Evolutionary conservation across 2,113 vertebrate species (phyloP).

Genomic region (Octodon degus): DNA sequence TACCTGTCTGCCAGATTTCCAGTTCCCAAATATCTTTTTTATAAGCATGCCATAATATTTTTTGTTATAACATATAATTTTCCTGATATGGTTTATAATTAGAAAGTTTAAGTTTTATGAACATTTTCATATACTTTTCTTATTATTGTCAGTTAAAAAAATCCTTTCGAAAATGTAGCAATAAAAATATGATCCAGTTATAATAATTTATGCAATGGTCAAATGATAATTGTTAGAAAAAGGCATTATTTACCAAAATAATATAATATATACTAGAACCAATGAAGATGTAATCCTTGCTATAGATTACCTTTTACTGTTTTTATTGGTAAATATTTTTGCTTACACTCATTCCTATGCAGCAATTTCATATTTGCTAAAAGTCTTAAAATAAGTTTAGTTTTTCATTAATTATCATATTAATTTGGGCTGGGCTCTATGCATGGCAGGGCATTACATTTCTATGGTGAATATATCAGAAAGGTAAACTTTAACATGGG

Average conservation of each 20-base stretch:
- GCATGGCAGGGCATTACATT: neutral
- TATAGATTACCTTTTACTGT: constrained; percentile 62
- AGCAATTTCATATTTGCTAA: neutral
- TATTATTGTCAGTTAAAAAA: constrained; percentile 69
- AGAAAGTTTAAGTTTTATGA: constrained; percentile 74
- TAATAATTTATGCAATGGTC: constrained; percentile 70
- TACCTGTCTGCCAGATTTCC: neutral
- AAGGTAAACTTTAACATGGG: neutral
- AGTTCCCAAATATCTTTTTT: constrained; percentile 62
- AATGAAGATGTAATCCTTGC: constrained; percentile 66
- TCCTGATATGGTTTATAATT: constrained; percentile 68
- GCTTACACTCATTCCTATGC: neutral
- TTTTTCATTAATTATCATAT: neutral
- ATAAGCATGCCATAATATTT: constrained; percentile 58
- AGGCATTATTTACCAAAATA: constrained; percentile 77
- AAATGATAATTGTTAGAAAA: constrained; percentile 71
- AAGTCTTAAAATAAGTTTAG: neutral
- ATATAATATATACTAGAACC: constrained; percentile 55
- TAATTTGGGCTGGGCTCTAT: neutral
- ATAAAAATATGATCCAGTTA: constrained; percentile 68
- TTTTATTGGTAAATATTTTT: neutral
- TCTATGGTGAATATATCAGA: neutral
- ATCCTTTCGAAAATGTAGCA: constrained; percentile 61
- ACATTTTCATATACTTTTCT: constrained; percentile 69
- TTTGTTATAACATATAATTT: constrained; percentile 62